These are phyloP conservation scores for Polymixis flavicincta DNA, from an alignment of 2,888 invertebrate genomes.

Conservation along the genomic window DNA sequence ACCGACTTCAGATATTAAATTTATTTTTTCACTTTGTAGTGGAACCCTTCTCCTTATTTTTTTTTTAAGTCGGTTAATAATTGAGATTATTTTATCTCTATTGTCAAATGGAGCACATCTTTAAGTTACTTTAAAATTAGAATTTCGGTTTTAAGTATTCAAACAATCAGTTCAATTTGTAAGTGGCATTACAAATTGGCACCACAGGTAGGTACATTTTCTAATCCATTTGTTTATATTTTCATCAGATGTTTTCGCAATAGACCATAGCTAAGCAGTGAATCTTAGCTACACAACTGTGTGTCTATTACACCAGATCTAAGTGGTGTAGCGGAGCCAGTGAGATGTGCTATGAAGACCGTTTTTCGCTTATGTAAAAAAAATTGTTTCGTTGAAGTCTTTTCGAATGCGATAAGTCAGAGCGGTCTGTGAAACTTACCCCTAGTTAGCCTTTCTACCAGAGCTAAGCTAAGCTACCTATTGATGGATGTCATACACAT, in stretches of 20 bases:
- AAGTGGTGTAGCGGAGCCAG: not conserved
- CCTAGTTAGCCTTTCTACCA: too few species aligned
- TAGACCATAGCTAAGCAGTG: not conserved
- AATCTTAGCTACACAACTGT: not conserved
- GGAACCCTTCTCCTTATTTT: too few species aligned
- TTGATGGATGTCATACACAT: not conserved
- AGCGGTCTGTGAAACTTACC: too few species aligned
- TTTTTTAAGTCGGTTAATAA: too few species aligned
- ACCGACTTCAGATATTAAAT: too few species aligned
- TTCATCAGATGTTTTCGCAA: not conserved
- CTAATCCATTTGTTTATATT: not conserved
- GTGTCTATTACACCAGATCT: not conserved
- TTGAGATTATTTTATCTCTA: too few species aligned
- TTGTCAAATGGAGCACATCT: too few species aligned
- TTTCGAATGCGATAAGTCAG: too few species aligned
- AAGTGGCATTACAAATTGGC: not conserved
- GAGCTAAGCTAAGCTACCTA: not conserved
- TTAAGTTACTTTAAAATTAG: too few species aligned
- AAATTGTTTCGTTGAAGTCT: not conserved
- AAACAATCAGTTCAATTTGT: not conserved
- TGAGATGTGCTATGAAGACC: not conserved
- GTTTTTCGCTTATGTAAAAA: not conserved
- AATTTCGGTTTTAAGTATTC: not conserved
- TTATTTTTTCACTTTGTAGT: too few species aligned
- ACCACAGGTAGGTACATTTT: not conserved